A percentile compares a stretch with the other conserved stretches of the same genome.
Conservation (phyloP, 2,888 invertebrate species). For the Platycheirus albimanus region DNA sequence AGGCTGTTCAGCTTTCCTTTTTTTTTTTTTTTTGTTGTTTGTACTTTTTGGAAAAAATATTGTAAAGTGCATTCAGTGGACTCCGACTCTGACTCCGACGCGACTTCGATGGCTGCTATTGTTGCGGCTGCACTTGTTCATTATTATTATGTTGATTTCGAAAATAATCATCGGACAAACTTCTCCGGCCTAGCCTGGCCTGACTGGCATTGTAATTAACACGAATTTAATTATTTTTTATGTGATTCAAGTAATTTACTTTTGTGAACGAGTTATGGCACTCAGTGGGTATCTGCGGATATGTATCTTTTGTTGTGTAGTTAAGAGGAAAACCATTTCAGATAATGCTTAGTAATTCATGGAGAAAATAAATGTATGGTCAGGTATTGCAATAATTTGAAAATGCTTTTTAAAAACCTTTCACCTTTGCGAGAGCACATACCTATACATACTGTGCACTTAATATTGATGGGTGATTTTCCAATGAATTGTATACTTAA, state of each 20-base stretch:
- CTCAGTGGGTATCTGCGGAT: slow-evolving; percentile 1
- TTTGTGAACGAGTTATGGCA: slow-evolving; percentile 32
- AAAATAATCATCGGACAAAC: slow-evolving; percentile 64
- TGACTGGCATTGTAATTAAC: slow-evolving; percentile 64
- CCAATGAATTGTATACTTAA: too few relatives aligned
- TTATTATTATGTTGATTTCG: slow-evolving; percentile 73
- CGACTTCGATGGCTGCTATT: slow-evolving; percentile 42
- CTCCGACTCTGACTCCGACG: not conserved
- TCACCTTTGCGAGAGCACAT: not conserved
- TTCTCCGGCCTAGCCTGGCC: not conserved
- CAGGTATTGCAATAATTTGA: not conserved
- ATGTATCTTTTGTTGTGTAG: not conserved
- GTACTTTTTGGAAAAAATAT: slow-evolving; percentile 7
- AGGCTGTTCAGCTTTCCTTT: slow-evolving; percentile 40
- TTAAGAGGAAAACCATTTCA: slow-evolving; percentile 43
- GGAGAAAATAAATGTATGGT: slow-evolving; percentile 21
- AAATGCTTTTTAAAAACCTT: slow-evolving; percentile 16
- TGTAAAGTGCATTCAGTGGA: slow-evolving; percentile 52
- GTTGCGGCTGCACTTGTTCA: slow-evolving; percentile 72
- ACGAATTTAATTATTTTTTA: slow-evolving; percentile 72
- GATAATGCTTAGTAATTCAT: slow-evolving; percentile 32
- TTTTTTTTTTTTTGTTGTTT: slow-evolving; percentile 1
- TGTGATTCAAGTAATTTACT: slow-evolving; percentile 61
- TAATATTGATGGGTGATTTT: not conserved
- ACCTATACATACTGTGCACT: too few relatives aligned